A percentile compares a stretch with the other conserved stretches of the same genome.
phyloP scores from a whole-genome alignment of 2,113 vertebrate species.

The Alouatta palliata region DNA sequence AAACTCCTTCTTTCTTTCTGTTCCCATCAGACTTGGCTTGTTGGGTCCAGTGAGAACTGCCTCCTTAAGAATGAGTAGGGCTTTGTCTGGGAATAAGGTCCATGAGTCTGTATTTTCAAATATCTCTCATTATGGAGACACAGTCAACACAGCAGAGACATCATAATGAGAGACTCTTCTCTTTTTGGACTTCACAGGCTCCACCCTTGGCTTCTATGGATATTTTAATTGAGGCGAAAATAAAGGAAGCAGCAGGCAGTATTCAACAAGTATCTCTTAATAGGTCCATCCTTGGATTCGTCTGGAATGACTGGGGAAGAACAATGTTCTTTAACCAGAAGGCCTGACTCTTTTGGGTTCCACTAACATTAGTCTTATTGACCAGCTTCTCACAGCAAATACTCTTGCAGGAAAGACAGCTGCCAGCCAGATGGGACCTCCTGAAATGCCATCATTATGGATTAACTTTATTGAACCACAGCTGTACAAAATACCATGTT shows the following conservation, averaged over 20 bases:
- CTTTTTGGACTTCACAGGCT: background rate
- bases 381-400: conserved; percentile 50
- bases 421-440: background rate
- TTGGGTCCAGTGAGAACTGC: background rate
- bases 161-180: background rate
- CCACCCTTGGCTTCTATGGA: background rate
- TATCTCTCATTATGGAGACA: background rate
- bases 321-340: background rate
- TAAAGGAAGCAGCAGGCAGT: background rate
- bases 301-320: background rate
- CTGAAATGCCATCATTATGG: conserved; percentile 7
- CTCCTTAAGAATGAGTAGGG: conserved; percentile 8
- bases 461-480: conserved; percentile 52
- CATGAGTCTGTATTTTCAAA: background rate
- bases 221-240: conserved; percentile 45
- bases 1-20: conserved; percentile 18
- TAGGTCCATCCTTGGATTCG: background rate
- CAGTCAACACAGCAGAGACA: background rate
- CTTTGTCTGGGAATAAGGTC: conserved; percentile 29
- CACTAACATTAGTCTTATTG: conserved; percentile 18
- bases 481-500: background rate
- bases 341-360: background rate
- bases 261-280: background rate
- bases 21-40: conserved; percentile 17
- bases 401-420: conserved; percentile 20